Evolutionary conservation across 1,140 invertebrate genomes (phyloP), one percentile per base, ranked within the genome.

Genomic region (Pogonus chalceus): DNA sequence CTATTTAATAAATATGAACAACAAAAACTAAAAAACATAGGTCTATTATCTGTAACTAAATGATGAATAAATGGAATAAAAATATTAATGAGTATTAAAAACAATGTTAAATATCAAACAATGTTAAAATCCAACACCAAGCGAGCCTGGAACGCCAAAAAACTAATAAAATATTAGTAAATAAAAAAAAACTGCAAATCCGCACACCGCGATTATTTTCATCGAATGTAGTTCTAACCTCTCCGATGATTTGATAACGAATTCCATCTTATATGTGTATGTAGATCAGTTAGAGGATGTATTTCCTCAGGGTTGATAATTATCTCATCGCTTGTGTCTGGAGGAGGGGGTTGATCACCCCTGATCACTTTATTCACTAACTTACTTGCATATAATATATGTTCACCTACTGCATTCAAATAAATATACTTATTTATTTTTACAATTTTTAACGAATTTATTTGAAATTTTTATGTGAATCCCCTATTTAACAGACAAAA

Each of bases 261-360:
- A 20, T 49, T 49, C 20, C 21, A 23, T 35, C 9, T 35, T 9
- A 9, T 35, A 9, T 23, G 48, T 20, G 43, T 35, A 14, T 52
- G 51, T 16, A 58, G 35, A 26, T 58, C 52, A 7, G 56, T 58
- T 4, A 58, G 26, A 23, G 56, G 56, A 43, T 58, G 56, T 16
- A 58, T 52, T 21, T 51, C 56, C 20, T 58, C 56, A 14, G 49
- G n/a, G 12, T 7, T 24, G 10, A 10, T 20, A 20, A 46, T 7
- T 20, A 46, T 7, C 9, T 46, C 43, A 49, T 24, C 48, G 48
- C 12, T 49, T 49, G 35, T 58, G 49, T 65, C 61, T 10, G 61
- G 57, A 16, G 61, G 64, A 37, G 60, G 63, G 31, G 63, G 59
- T 49, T 66, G 64, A 57, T 65, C 63, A 56, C 64, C 64, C 39